These are phyloP conservation scores for Bombus fervidus DNA, from an alignment of 1,140 invertebrate genomes.

Conservation along the genomic window DNA sequence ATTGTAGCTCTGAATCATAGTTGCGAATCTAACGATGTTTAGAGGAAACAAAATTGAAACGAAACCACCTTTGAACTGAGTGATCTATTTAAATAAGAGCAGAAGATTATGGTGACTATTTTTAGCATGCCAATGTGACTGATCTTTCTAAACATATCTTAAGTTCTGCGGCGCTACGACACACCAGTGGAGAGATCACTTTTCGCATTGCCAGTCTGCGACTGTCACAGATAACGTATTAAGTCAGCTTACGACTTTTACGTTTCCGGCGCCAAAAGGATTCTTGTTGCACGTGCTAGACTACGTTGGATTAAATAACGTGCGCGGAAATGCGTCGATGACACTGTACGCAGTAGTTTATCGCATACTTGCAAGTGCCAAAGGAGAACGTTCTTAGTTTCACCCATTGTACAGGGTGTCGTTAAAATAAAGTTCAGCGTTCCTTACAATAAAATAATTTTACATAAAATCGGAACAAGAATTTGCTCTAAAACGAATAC, in stretches of 20 bases:
- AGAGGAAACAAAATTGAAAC: neutral
- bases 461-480: neutral
- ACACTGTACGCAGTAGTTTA: neutral
- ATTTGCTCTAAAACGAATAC: neutral
- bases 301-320: neutral
- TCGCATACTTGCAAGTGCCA: neutral
- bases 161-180: neutral
- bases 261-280: constrained; percentile 39
- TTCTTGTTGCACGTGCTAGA: constrained; percentile 4
- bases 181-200: neutral
- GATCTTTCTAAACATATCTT: neutral
- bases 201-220: constrained; percentile 14
- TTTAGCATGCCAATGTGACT: neutral
- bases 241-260: constrained; percentile 24
- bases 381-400: neutral
- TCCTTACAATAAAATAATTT: neutral
- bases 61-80: neutral
- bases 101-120: neutral
- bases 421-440: neutral
- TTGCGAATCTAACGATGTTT: too few species aligned
- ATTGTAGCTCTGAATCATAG: too few species aligned
- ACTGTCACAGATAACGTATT: constrained; percentile 14
- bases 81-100: neutral
- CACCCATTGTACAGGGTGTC: neutral
- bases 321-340: neutral